Evolutionary conservation across 1,140 invertebrate genomes (phyloP).

Genomic region (Delia radicum): DNA sequence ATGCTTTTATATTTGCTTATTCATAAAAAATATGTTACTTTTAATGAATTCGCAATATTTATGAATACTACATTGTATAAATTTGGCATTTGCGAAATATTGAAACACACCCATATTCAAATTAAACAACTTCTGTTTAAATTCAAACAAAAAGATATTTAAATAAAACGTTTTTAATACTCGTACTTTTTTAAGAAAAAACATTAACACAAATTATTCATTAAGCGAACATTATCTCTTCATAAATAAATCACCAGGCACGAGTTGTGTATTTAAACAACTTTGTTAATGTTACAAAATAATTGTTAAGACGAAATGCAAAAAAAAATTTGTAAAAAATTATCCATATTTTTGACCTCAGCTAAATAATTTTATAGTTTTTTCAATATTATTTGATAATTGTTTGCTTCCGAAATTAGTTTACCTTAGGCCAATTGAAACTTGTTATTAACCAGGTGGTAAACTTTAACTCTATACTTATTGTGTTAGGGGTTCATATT

Average conservation of each 20-base stretch:
- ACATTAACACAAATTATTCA: conserved; percentile 23
- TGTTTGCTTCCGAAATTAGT: conserved; percentile 19
- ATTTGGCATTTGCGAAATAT: neutral
- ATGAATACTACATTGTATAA: too few relatives aligned
- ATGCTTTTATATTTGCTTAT: too few relatives aligned
- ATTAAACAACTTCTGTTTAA: neutral
- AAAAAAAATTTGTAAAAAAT: too few relatives aligned
- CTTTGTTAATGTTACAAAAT: neutral
- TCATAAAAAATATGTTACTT: too few relatives aligned
- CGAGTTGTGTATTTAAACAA: neutral
- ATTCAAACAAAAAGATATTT: neutral
- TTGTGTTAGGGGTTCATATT: too few relatives aligned
- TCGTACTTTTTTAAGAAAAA: neutral
- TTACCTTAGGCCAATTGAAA: neutral
- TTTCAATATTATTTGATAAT: conserved; percentile 21
- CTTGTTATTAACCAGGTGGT: conserved; percentile 22
- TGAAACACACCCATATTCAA: neutral
- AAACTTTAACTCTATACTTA: neutral
- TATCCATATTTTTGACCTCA: too few relatives aligned
- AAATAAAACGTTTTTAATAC: neutral
- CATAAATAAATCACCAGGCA: conserved; percentile 19
- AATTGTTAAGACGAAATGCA: neutral
- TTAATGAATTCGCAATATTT: too few relatives aligned
- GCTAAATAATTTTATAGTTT: neutral
- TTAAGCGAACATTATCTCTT: conserved; percentile 9